Evolutionary conservation across 2,888 invertebrate species (phyloP), one percentile per base, ranked within the genome.

Genomic region (Rugalucina vietnamica): DNA sequence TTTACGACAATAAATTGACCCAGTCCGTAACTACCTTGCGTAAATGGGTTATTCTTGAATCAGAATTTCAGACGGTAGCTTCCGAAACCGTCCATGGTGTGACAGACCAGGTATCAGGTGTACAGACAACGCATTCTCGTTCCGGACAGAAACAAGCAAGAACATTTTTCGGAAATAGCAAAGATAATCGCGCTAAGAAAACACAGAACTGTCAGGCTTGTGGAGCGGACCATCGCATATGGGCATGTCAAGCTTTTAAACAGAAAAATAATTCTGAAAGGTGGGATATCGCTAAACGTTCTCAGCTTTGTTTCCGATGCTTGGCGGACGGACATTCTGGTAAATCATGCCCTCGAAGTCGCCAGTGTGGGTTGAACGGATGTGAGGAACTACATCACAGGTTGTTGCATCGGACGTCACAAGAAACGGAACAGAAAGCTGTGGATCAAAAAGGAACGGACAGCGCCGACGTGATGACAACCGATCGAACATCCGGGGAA

Each of bases 221-320:
- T 27, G 43, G 50, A 21, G 39, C 24, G 3, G 27, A 4, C 21
- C 76, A 76, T 36, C 39, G 27, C 34, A 50, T 83, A 1, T 79
- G 83, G 76, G 29, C 36, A n/a, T 80, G 76, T 36, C 72, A 69
- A 2, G 3, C 43, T 4, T 80, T 79, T 50, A 49, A 49, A 32
- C 32, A 65, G 24, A 24, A 73, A 27, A 36, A 21, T 57, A 32
- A 57, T 18, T 10, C 60, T 8, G 73, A 76, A 14, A 60, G 73
- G 36, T 76, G 77, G 74, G 37, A 60, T n/a, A 70, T 29, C 14
- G 75, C 71, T 1, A 71, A 78, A 43, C 10, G 34, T 24, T 18
- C 32, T 0, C 27, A 54, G 24, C 50, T 84, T 34, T 80, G 80
- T 37, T 84, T 71, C 69, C 32, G 79, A n/a, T 83, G 76, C 57